Base-by-base conservation (phyloP, 2,888 invertebrate species). In the Brachynemurus nebulosus region DNA sequence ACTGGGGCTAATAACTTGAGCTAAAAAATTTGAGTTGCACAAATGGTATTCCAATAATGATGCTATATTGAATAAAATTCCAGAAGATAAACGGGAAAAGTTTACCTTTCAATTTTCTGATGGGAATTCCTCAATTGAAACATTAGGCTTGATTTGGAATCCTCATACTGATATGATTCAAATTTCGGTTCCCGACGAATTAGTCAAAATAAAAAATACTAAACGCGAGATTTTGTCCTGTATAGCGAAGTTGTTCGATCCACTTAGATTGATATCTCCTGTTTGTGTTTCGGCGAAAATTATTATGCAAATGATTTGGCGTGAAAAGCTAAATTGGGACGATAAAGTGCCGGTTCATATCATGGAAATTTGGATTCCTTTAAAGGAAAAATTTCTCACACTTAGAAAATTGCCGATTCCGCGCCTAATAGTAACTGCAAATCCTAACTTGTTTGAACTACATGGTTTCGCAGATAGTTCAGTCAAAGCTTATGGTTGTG, bases 21-120 rank as follows among this genome's bases (percentile, higher is more conserved):
- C n/a, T n/a, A n/a, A n/a, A n/a, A n/a, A n/a, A n/a, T n/a, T n/a
- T n/a, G n/a, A n/a, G n/a, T n/a, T n/a, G n/a, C n/a, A n/a, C n/a
- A n/a, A n/a, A n/a, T n/a, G n/a, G 50, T 44, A 47, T 4, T 46
- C 45, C 11, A 50, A 52, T 33, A 19, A 27, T 11, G 33, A 30
- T 1, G 2, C 19, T 0, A 23, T n/a, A n/a, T n/a, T n/a, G n/a
- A n/a, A n/a, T n/a, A n/a, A n/a, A n/a, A n/a, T n/a, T n/a, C n/a
- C n/a, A n/a, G n/a, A n/a, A n/a, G n/a, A n/a, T n/a, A n/a, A n/a
- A n/a, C n/a, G n/a, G n/a, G n/a, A n/a, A n/a, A n/a, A n/a, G n/a
- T n/a, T n/a, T n/a, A n/a, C n/a, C n/a, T n/a, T n/a, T n/a, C n/a
- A n/a, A n/a, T n/a, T n/a, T n/a, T n/a, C n/a, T n/a, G n/a, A n/a